Conservation (phyloP, 2,113 vertebrate genomes). For the Meleagris gallopavo region DNA sequence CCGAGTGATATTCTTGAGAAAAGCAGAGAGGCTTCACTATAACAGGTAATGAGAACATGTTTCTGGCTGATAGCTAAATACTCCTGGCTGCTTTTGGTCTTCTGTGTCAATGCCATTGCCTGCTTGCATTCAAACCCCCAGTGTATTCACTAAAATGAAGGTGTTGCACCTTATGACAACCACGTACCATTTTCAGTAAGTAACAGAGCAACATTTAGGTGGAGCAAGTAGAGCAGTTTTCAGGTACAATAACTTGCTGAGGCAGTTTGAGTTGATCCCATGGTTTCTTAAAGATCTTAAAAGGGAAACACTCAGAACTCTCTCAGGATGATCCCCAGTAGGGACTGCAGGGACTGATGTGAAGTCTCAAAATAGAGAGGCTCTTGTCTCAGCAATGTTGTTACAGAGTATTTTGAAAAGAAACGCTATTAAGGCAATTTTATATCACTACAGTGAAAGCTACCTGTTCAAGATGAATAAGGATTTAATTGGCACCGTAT, state of each 20-base stretch:
- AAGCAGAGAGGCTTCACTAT: neutral
- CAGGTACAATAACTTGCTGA: neutral
- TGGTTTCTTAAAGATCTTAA: neutral
- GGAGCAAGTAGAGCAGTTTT: neutral
- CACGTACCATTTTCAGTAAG: neutral
- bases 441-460: neutral
- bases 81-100: neutral
- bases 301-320: neutral
- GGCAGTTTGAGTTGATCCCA: neutral
- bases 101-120: neutral
- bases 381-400: neutral
- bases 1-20: neutral
- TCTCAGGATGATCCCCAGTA: neutral
- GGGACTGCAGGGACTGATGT: no score
- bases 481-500: neutral
- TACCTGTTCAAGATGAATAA: neutral
- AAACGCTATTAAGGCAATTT: neutral
- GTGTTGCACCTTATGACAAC: neutral
- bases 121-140: neutral
- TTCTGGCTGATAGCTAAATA: neutral
- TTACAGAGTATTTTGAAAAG: neutral
- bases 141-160: neutral
- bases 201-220: neutral
- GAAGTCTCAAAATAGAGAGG: neutral
- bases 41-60: neutral